Base-by-base conservation (phyloP, 2,113 vertebrate species). In the Rana temporaria region DNA sequence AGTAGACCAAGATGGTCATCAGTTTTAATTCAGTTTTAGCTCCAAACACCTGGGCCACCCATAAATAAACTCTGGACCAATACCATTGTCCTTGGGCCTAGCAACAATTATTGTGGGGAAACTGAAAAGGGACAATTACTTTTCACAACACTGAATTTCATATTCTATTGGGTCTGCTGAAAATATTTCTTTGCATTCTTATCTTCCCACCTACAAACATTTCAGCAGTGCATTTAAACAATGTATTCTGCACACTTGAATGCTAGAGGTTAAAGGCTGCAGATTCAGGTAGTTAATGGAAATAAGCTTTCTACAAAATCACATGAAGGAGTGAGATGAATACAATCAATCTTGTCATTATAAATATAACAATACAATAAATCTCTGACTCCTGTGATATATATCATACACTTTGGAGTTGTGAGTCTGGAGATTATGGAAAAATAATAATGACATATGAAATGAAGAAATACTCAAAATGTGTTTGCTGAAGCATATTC, bases 311-410 rank as follows among this genome's bases (percentile, higher is more conserved):
- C 64, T 38, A 18, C 64, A 19, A 66, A 38, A 34, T 38, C 64
- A 8, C 60, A 6, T 66, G 64, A 66, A 34, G 63, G 24, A 32
- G 14, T 65, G 15, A 18, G 63, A 34, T 7, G 64, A 38, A 66
- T 66, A 11, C 19, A 66, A 66, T 66, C 30, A 66, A 38, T 66
- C 63, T 65, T 65, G 63, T 65, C 64, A 66, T 34, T 66, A 34
- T 66, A 66, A 66, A 66, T 34, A 66, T 34, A 66, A 66, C 64
- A 34, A 66, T 66, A 66, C 30, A 16, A 66, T 66, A 66, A 34
- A 32, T 66, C 26, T 66, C 26, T 18, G 64, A 19, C 30, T 9
- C 19, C 1, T 17, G 17, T 34, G 26, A 34, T 66, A 5, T 48
- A 48, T 48, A 48, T 48, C 42, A 48, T 48, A 48, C 42, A 48